These are phyloP conservation scores for Deroptyus accipitrinus DNA, from an alignment of 2,113 vertebrate species.

Conservation along the genomic window DNA sequence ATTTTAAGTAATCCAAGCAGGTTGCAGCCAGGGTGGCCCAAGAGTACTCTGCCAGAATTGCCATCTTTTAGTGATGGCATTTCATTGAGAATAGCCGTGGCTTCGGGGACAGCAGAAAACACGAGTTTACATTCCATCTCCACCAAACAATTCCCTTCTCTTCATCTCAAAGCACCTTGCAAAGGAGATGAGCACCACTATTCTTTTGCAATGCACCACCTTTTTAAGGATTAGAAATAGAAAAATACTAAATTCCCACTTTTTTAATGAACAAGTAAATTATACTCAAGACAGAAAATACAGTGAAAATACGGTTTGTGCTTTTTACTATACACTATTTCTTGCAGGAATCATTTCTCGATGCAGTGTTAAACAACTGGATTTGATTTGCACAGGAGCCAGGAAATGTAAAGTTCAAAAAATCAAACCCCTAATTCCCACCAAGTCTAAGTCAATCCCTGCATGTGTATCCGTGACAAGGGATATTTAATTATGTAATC, in stretches of 20 bases:
- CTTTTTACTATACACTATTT: slow-evolving; percentile 18
- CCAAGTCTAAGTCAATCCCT: slow-evolving; percentile 43
- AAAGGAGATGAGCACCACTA: neutral
- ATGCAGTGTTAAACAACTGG: slow-evolving; percentile 27
- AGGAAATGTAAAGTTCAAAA: slow-evolving; percentile 68
- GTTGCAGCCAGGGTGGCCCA: slow-evolving; percentile 12
- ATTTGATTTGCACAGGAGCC: slow-evolving; percentile 65
- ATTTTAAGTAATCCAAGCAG: neutral
- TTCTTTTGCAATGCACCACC: neutral
- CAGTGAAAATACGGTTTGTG: slow-evolving; percentile 1
- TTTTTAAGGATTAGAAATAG: slow-evolving; percentile 1
- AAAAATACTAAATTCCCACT: neutral
- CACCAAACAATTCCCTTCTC: neutral
- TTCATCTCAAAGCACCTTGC: neutral
- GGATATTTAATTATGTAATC: slow-evolving; percentile 58
- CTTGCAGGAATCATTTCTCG: slow-evolving; percentile 53
- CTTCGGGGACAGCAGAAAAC: slow-evolving; percentile 19
- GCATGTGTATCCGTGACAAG: neutral
- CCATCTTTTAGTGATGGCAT: neutral
- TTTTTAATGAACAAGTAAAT: slow-evolving; percentile 50
- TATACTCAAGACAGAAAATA: slow-evolving; percentile 21
- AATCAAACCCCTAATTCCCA: slow-evolving; percentile 48
- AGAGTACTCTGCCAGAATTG: slow-evolving; percentile 30
- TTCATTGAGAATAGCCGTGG: neutral
- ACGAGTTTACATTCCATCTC: neutral